These are phyloP conservation scores for Acleris cristana DNA, from an alignment of 2,888 invertebrate genomes.

Conservation along the genomic window DNA sequence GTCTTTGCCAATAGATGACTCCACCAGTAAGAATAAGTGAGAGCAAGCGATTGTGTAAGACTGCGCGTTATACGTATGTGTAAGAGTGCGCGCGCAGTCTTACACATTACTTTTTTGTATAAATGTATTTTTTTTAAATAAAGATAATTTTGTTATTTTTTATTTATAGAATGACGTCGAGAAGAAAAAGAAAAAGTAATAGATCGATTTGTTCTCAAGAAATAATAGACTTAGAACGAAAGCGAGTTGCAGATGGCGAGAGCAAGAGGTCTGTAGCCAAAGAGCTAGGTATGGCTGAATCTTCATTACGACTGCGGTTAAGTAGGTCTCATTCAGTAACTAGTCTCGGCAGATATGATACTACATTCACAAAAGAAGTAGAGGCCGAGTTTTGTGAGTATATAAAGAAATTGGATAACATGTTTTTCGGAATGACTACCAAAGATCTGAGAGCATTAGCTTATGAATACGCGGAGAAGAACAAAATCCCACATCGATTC, in stretches of 20 bases:
- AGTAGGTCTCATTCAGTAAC: too few relatives aligned
- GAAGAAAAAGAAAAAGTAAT: too few relatives aligned
- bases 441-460: conserved; percentile 5
- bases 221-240: too few relatives aligned
- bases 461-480: background rate
- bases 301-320: too few relatives aligned
- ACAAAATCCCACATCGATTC: too few relatives aligned
- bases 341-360: conserved; percentile 1
- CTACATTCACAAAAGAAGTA: background rate
- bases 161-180: background rate
- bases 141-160: background rate
- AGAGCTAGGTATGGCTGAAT: too few relatives aligned
- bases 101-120: background rate
- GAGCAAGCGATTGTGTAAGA: background rate
- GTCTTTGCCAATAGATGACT: background rate
- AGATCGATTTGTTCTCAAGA: too few relatives aligned
- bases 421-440: background rate
- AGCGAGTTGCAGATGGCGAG: too few relatives aligned
- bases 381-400: background rate
- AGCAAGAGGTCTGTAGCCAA: background rate
- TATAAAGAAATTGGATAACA: too few relatives aligned
- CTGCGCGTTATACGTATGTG: background rate
- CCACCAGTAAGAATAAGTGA: background rate
- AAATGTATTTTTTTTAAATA: background rate
- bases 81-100: conserved; percentile 4